Conservation (phyloP, 2,888 invertebrate genomes). For the Druceiella hillmani region DNA sequence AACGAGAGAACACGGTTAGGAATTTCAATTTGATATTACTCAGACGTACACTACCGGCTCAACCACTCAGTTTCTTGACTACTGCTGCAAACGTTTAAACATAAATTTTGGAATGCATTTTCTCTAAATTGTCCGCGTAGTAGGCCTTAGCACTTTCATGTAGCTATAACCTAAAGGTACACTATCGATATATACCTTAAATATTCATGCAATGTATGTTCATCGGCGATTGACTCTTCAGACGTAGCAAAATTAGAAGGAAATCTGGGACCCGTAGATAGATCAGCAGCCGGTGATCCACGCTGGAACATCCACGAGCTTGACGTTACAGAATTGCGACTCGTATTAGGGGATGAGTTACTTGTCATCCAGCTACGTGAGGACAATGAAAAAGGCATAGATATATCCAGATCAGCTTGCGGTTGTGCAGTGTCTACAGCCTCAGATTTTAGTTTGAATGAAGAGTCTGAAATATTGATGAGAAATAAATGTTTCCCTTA, state of each 20-base stretch:
- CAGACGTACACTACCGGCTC: no score
- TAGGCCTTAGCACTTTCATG: no score
- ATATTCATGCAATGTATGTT: conserved; percentile 40
- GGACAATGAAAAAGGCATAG: conserved; percentile 12
- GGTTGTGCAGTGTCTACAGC: neutral
- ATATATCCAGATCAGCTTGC: neutral
- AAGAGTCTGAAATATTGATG: conserved; percentile 21
- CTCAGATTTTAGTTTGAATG: conserved; percentile 21
- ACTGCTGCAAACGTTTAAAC: no score
- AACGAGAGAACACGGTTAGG: conserved; percentile 30
- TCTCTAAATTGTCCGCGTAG: no score
- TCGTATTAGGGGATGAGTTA: conserved; percentile 31
- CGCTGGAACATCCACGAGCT: conserved; percentile 35
- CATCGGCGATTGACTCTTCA: conserved; percentile 44
- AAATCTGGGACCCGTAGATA: conserved; percentile 14
- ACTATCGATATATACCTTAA: conserved; percentile 40
- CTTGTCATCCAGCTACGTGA: conserved; percentile 32
- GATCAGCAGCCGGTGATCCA: conserved; percentile 25
- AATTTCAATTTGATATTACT: conserved; percentile 31
- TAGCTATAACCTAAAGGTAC: no score
- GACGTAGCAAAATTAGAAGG: conserved; percentile 12
- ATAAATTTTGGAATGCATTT: no score
- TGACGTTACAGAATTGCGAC: conserved; percentile 29
- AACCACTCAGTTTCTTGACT: no score
- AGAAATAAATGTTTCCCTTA: conserved; percentile 14